phyloP scores from a whole-genome alignment of 2,113 vertebrate species.

The Pipa parva region DNA sequence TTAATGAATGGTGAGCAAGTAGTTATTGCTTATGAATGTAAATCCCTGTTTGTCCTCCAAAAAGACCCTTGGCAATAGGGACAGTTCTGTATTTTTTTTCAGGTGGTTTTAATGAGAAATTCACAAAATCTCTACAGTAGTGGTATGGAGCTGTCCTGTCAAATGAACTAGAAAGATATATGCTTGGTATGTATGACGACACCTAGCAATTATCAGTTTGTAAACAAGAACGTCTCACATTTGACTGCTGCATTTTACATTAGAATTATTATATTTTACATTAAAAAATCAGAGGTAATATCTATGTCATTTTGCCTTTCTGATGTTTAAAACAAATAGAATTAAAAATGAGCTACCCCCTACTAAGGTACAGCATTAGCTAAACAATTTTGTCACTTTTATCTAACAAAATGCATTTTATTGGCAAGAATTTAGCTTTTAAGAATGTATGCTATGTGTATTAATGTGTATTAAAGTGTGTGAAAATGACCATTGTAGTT shows the following conservation, averaged over 20 bases:
- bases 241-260: accelerated
- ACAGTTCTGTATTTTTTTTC: background rate
- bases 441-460: too few relatives aligned
- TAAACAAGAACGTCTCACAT: background rate
- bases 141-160: background rate
- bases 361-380: constrained; percentile 3
- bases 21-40: too few relatives aligned
- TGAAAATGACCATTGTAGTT: too few relatives aligned
- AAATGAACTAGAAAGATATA: constrained; percentile 12
- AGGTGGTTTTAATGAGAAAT: constrained; percentile 1
- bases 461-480: too few relatives aligned
- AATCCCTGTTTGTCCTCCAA: constrained; percentile 10
- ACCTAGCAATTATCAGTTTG: background rate
- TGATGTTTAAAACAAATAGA: constrained; percentile 36
- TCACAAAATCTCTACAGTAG: background rate
- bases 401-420: constrained; percentile 10
- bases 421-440: too few relatives aligned
- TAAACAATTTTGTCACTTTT: background rate
- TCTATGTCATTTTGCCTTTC: constrained; percentile 44
- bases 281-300: constrained; percentile 32
- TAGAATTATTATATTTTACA: constrained; percentile 38
- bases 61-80: background rate
- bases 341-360: constrained; percentile 37
- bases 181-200: constrained; percentile 13
- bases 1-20: too few relatives aligned